Conservation (phyloP, 2,888 invertebrate genomes). For the Eremobia ochroleuca region DNA sequence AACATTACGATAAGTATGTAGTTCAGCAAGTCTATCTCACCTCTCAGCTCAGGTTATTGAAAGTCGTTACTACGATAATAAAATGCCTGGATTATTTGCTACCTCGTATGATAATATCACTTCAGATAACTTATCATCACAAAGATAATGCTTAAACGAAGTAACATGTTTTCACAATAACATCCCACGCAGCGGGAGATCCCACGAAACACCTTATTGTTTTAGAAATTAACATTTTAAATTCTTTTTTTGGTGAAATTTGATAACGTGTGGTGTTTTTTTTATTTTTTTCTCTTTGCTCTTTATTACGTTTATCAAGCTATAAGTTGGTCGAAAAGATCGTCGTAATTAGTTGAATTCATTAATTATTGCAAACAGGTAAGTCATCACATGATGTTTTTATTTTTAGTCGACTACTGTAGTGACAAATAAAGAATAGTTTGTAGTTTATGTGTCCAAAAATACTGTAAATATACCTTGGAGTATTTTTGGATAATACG, state of each 20-base stretch:
- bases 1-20: conserved; percentile 1
- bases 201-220: conserved; percentile 38
- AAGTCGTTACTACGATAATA: conserved; percentile 49
- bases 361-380: conserved; percentile 37
- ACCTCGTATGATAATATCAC: conserved; percentile 62
- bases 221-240: conserved; percentile 32
- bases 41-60: conserved; percentile 30
- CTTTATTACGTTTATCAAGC: conserved; percentile 6
- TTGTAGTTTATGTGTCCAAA: not conserved
- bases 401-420: conserved; percentile 1
- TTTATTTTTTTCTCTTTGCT: not conserved
- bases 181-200: conserved; percentile 62
- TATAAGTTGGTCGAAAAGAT: not conserved
- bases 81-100: conserved; percentile 44
- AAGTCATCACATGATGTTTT: conserved; percentile 41
- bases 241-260: conserved; percentile 26
- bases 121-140: conserved; percentile 67
- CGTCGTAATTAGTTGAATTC: conserved; percentile 9
- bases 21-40: not conserved
- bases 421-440: not conserved
- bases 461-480: not conserved
- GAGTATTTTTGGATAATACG: not conserved
- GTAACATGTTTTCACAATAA: conserved; percentile 66
- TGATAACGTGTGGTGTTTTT: conserved; percentile 30
- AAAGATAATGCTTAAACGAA: conserved; percentile 56